Evolutionary conservation across 2,888 invertebrate genomes (phyloP).

Genomic region (Thelaira solivaga): DNA sequence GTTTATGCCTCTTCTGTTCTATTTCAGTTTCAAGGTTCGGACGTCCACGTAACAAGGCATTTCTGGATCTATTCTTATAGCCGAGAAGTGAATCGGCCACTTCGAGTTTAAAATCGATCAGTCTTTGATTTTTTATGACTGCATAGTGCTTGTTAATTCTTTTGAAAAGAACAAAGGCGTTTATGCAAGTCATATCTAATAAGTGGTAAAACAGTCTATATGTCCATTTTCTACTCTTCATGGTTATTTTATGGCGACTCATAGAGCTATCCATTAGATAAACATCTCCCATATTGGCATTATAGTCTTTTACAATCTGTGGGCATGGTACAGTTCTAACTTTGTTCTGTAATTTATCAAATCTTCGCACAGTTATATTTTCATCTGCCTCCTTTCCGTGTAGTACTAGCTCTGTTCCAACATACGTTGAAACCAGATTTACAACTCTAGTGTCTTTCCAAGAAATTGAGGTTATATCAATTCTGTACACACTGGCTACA

Average conservation of each 20-base stretch:
- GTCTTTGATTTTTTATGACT: not conserved
- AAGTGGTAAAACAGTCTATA: not conserved
- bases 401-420: no score
- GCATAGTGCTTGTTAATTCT: not conserved
- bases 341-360: not conserved
- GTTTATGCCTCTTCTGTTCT: not conserved
- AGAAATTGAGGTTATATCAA: not conserved
- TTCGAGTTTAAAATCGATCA: not conserved
- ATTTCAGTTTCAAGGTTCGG: no score
- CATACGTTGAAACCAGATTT: no score
- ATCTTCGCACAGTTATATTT: not conserved
- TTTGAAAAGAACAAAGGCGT: not conserved
- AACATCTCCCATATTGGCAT: not conserved
- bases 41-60: no score
- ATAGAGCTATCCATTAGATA: not conserved
- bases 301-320: not conserved
- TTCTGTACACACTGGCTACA: not conserved
- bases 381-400: no score
- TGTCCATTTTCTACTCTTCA: not conserved
- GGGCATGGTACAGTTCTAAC: not conserved
- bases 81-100: no score
- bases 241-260: not conserved
- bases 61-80: no score
- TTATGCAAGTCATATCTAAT: not conserved
- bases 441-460: not conserved